Percentiles rank a stretch among this genome's conserved stretches.
Conservation (phyloP, 2,797 vertebrate genomes). For the Eremophila alpestris region DNA sequence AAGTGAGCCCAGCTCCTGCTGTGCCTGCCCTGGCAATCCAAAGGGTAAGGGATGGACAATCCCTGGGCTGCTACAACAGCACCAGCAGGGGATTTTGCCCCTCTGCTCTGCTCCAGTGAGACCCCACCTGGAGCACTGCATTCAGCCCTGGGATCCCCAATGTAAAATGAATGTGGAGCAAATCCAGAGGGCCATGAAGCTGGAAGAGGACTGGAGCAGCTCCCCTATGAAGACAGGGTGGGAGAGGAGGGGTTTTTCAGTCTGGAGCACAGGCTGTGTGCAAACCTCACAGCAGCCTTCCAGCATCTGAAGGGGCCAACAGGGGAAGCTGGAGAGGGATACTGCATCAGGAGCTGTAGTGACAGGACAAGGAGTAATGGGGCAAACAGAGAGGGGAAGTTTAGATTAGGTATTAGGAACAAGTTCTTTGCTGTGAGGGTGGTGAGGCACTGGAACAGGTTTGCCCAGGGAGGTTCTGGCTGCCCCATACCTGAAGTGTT, state of each 20-base stretch:
- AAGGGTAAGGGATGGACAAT: not conserved
- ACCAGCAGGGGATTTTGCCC: not conserved
- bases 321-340: not conserved
- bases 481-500: not conserved
- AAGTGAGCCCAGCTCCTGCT: accelerated
- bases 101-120: not conserved
- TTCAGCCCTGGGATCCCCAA: not conserved
- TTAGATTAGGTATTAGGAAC: not conserved
- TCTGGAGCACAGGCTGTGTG: not conserved
- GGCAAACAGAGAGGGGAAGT: not conserved
- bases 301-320: not conserved
- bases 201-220: not conserved
- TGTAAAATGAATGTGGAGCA: not conserved
- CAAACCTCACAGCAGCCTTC: not conserved
- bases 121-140: not conserved
- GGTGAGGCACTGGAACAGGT: not conserved
- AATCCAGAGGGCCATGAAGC: not conserved
- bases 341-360: not conserved
- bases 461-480: not conserved
- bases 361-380: not conserved
- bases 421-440: not conserved
- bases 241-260: not conserved
- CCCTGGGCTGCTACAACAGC: not conserved
- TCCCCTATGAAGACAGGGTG: not conserved
- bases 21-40: not conserved